Percentiles rank a stretch among this genome's conserved stretches.
Conservation (phyloP, 2,113 vertebrate genomes). For the Xiphophorus maculatus region DNA sequence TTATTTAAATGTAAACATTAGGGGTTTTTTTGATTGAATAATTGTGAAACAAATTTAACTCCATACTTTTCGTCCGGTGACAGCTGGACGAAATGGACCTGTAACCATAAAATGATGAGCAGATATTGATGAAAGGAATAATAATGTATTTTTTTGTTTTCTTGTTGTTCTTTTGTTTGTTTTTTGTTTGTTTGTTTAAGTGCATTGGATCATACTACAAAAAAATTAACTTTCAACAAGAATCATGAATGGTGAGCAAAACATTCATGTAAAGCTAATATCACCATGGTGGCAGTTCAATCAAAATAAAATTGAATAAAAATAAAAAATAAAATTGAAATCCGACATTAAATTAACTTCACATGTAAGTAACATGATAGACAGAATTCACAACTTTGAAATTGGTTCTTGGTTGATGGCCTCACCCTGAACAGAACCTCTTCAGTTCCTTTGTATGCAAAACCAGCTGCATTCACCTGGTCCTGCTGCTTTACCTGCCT, state of each 20-base stretch:
- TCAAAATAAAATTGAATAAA: background rate
- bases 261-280: background rate
- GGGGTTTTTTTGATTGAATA: too few relatives aligned
- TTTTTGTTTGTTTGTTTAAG: too few relatives aligned
- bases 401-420: background rate
- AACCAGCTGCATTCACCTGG: background rate
- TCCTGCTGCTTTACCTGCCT: slow-evolving; percentile 5
- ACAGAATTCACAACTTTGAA: background rate
- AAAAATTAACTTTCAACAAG: background rate
- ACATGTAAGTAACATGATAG: background rate
- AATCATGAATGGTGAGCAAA: slow-evolving; percentile 2
- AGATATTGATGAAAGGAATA: too few relatives aligned
- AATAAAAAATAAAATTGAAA: background rate
- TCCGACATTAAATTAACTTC: background rate
- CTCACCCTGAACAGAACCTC: background rate
- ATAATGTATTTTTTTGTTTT: too few relatives aligned
- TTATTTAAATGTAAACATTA: too few relatives aligned
- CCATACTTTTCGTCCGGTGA: too few relatives aligned
- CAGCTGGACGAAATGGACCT: too few relatives aligned
- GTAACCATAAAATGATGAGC: too few relatives aligned
- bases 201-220: slow-evolving; percentile 1
- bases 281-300: background rate
- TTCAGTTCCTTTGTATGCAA: slow-evolving; percentile 12
- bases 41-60: too few relatives aligned
- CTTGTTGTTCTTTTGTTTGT: too few relatives aligned